phyloP scores from a whole-genome alignment of 2,888 invertebrate genomes.

The Lasioglossum marginatum region DNA sequence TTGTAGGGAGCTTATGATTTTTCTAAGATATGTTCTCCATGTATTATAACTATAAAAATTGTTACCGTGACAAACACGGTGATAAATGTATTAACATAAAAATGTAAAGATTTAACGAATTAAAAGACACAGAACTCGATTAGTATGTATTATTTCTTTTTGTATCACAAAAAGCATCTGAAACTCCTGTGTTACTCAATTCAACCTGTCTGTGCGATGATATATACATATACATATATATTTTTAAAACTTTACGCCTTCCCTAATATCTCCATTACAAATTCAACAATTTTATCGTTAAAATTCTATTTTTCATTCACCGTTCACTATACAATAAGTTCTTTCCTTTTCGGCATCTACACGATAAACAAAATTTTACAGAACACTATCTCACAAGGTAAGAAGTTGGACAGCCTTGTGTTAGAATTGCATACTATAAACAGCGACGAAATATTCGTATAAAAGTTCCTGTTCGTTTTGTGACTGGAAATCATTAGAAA shows the following conservation, averaged over 20 bases:
- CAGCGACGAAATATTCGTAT: conserved; percentile 20
- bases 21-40: background rate
- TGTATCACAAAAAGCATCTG: background rate
- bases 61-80: background rate
- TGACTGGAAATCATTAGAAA: conserved; percentile 24
- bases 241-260: conserved; percentile 43
- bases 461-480: conserved; percentile 27
- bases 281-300: conserved; percentile 50
- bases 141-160: background rate
- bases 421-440: conserved; percentile 35
- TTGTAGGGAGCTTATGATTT: background rate
- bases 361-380: conserved; percentile 27
- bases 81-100: background rate
- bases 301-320: conserved; percentile 46
- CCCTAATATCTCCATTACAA: conserved; percentile 44
- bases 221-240: conserved; percentile 34
- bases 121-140: background rate
- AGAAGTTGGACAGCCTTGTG: conserved; percentile 56
- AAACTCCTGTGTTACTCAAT: background rate
- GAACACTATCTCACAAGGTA: conserved; percentile 34
- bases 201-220: conserved; percentile 8
- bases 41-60: background rate
- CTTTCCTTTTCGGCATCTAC: conserved; percentile 30
- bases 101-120: background rate
- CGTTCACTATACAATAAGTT: conserved; percentile 43